A percentile compares a stretch with the other conserved stretches of the same genome.
These are phyloP conservation scores for Brachypodius melanocephalos DNA, from an alignment of 2,113 vertebrate genomes.

Conservation along the genomic window DNA sequence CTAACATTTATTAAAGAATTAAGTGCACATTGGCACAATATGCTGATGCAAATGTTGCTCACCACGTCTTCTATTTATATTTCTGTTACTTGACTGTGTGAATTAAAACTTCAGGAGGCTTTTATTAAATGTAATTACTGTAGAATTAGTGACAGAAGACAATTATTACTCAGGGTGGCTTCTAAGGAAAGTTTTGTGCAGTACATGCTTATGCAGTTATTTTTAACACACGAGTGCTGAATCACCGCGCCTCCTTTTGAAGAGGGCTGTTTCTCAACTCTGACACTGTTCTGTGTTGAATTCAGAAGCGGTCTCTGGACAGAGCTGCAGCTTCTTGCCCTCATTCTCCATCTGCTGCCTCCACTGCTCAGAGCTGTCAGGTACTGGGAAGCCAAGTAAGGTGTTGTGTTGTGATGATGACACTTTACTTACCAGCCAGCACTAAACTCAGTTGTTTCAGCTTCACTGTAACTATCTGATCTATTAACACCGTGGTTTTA, in stretches of 20 bases:
- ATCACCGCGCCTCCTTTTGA: background rate
- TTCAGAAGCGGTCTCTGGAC: slow-evolving; percentile 43
- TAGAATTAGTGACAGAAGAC: background rate
- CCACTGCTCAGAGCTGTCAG: slow-evolving; percentile 34
- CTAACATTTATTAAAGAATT: background rate
- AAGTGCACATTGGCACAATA: background rate
- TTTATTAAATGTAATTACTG: slow-evolving; percentile 29
- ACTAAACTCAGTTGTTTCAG: background rate
- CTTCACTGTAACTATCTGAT: background rate
- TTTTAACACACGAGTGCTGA: background rate
- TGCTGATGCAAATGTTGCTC: background rate
- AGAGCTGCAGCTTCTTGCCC: slow-evolving; percentile 23
- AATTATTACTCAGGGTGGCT: background rate
- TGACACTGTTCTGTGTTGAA: slow-evolving; percentile 48
- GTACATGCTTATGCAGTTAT: background rate
- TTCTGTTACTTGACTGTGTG: slow-evolving; percentile 1
- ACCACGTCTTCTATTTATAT: background rate
- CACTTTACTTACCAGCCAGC: background rate
- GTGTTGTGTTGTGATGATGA: background rate
- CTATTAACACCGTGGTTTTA: background rate
- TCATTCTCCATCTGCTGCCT: slow-evolving; percentile 3
- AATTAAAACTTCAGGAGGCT: background rate
- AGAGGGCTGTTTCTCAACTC: background rate
- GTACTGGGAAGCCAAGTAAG: slow-evolving; percentile 6
- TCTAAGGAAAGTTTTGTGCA: background rate